phyloP scores from a whole-genome alignment of 1,140 invertebrate genomes.

The Euwallacea similis region DNA sequence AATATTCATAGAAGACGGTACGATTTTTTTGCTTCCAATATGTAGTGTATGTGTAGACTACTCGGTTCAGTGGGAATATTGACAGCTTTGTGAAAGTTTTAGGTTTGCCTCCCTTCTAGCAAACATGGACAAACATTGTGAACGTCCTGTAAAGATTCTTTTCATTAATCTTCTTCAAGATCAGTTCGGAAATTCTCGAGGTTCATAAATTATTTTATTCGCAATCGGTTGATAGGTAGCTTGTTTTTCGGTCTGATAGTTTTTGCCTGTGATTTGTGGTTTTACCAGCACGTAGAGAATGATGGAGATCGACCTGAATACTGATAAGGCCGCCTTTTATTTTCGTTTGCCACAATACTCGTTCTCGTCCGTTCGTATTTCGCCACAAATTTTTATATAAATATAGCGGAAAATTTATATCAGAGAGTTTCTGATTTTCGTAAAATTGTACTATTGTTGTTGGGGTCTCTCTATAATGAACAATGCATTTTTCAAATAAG shows the following conservation, averaged over 20 bases:
- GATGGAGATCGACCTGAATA: conserved; percentile 21
- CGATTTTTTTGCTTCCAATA: not conserved
- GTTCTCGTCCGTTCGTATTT: conserved; percentile 1
- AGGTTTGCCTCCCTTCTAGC: not conserved
- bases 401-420: not conserved
- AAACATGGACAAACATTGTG: not conserved
- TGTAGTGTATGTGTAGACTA: not conserved
- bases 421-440: no score
- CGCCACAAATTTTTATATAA: not conserved
- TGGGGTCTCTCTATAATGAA: no score
- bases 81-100: not conserved
- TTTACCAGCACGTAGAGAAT: conserved; percentile 25
- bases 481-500: no score
- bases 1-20: conserved; percentile 7
- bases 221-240: conserved; percentile 27
- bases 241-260: conserved; percentile 31
- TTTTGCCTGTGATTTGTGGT: conserved; percentile 32
- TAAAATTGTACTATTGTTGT: no score
- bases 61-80: not conserved
- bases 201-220: conserved; percentile 34
- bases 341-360: conserved; percentile 12
- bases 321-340: conserved; percentile 20
- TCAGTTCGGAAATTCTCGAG: conserved; percentile 23
- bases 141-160: conserved; percentile 6
- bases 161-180: conserved; percentile 25